These are phyloP conservation scores for Muntiacus muntjak DNA, from an alignment of 2,113 vertebrate species.

Conservation along the genomic window DNA sequence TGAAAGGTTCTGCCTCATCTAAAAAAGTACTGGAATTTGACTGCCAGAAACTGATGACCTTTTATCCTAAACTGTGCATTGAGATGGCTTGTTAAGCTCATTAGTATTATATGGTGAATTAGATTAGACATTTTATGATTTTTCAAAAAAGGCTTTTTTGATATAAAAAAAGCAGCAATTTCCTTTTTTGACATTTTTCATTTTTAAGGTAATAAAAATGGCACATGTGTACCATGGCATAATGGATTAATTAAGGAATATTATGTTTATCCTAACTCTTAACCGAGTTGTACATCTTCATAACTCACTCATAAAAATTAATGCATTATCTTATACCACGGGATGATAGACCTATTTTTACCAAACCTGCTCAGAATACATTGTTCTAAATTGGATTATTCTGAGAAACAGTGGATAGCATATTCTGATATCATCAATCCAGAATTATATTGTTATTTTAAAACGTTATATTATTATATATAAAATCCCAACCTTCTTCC, in stretches of 20 bases:
- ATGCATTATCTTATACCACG: constrained; percentile 76
- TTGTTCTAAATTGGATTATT: constrained; percentile 80
- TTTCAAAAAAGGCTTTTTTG: constrained; percentile 74
- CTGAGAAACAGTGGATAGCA: constrained; percentile 67
- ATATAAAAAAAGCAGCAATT: constrained; percentile 60
- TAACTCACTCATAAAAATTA: constrained; percentile 84
- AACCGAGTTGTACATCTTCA: constrained; percentile 79
- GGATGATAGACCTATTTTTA: constrained; percentile 77
- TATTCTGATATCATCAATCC: constrained; percentile 48
- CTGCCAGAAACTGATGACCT: constrained; percentile 72
- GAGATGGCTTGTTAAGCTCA: constrained; percentile 78
- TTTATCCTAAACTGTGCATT: constrained; percentile 73
- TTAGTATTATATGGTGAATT: constrained; percentile 77
- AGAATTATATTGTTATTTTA: constrained; percentile 79
- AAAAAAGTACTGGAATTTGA: constrained; percentile 56
- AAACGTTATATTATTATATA: constrained; percentile 65
- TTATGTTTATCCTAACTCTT: constrained; percentile 83
- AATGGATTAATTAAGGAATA: constrained; percentile 86
- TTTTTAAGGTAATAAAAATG: constrained; percentile 81
- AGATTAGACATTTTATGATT: constrained; percentile 76
- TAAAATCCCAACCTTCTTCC: constrained; percentile 66
- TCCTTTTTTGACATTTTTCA: constrained; percentile 78
- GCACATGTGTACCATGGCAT: constrained; percentile 76
- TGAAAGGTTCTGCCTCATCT: constrained; percentile 51
- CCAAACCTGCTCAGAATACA: constrained; percentile 81